Evolutionary conservation across 2,113 vertebrate species (phyloP), one percentile per base, ranked within the genome.

Genomic region (Corythornis cristatus): DNA sequence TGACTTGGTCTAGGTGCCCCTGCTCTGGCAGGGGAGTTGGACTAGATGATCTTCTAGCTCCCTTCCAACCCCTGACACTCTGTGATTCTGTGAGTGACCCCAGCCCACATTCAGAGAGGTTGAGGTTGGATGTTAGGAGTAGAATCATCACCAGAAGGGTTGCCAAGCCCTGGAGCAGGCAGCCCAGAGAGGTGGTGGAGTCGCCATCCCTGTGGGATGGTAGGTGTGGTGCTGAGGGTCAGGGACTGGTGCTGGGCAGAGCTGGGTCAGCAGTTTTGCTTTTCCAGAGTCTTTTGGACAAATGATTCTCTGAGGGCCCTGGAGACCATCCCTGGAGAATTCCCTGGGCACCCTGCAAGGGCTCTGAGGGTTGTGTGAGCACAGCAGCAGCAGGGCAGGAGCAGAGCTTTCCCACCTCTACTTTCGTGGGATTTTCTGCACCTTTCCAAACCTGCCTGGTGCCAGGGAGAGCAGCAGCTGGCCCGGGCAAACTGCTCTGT

Each of bases 321-420:
- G 4, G 42, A 26, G 57, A 16, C 66, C 31, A 2, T 70, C 31
- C 18, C 25, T 28, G 9, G 56, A 19, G 19, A 16, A 7, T 66
- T 29, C 62, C 6, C 11, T 0, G 1, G 23, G 18, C 4, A 0
- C 42, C 33, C 8, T 1, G 29, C 21, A 9, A 12, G 12, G 26
- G 56, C 6, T 7, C 1, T 8, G 35, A 57, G 35, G 42, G 16
- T 76, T 42, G 29, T 73, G 16, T 0, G 0, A 20, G 6, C 20
- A 0, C 3, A 31, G 6, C 6, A 29, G 42, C n/a, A 93, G 14
- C 0, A 0, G 6, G 11, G 16, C 45, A 15, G 31, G 3, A 3
- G 35, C 26, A 4, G 12, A 51, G 25, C 25, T 51, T 51, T 26
- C 12, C 26, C 23, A 51, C 26, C 50, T 51, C 23, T 51, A 21